Percentiles rank a stretch among this genome's conserved stretches.
Conservation (phyloP, 23 tunicate genomes). For the Diplosoma virens region DNA sequence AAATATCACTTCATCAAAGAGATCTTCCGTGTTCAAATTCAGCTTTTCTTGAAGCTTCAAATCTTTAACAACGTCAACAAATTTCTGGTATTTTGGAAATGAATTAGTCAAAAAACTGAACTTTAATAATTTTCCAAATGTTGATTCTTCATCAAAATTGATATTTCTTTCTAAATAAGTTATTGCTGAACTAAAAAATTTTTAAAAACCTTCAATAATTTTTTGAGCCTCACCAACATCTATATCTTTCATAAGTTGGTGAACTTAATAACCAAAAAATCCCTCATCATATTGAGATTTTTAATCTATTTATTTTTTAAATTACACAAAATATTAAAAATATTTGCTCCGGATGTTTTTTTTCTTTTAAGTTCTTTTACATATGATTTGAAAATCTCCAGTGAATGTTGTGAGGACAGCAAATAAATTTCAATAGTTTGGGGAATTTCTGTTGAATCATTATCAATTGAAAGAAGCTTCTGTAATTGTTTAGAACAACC, state of each 20-base stretch:
- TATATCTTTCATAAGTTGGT: neutral
- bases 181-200: neutral
- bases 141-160: neutral
- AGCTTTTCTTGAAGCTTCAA: slow-evolving; percentile 1
- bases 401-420: neutral
- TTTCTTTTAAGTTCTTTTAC: neutral
- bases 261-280: slow-evolving; percentile 2
- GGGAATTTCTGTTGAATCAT: slow-evolving; percentile 2
- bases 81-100: neutral
- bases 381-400: neutral
- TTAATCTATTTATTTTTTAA: neutral
- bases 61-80: neutral
- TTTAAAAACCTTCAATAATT: neutral
- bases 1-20: neutral
- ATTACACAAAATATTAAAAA: neutral
- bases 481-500: slow-evolving; percentile 3
- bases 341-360: neutral
- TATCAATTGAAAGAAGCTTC: neutral
- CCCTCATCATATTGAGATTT: neutral
- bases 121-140: slow-evolving; percentile 1
- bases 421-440: neutral
- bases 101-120: neutral
- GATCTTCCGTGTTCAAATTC: neutral
- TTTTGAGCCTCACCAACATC: neutral
- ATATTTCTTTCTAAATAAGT: neutral